Percentiles rank a stretch among this genome's conserved stretches.
Evolutionary conservation across 2,888 invertebrate genomes (phyloP).

Genomic region (Mythimna ferrago): DNA sequence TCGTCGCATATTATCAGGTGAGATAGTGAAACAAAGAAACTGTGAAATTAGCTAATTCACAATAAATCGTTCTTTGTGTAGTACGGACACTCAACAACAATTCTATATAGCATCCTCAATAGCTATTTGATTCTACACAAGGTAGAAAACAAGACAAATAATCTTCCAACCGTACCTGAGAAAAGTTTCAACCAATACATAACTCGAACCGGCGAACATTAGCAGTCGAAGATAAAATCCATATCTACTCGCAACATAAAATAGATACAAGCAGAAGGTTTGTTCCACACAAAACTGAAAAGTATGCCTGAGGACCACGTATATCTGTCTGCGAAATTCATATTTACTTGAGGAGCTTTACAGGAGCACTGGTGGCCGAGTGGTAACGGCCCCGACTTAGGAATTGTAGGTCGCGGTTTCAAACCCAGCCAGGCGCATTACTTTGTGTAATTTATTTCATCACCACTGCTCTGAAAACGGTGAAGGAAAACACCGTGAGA

Average conservation of each 20-base stretch:
- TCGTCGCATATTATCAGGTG: too few relatives aligned
- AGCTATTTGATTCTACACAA: conserved; percentile 12
- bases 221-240: conserved; percentile 57
- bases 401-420: too few relatives aligned
- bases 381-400: too few relatives aligned
- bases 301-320: too few relatives aligned
- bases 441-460: too few relatives aligned
- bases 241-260: conserved; percentile 14
- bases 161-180: conserved; percentile 45
- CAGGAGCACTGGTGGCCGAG: too few relatives aligned
- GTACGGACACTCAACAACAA: background rate
- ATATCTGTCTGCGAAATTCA: too few relatives aligned
- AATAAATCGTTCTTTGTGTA: background rate
- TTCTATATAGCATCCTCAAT: background rate
- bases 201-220: conserved; percentile 49
- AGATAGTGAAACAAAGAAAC: background rate
- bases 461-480: too few relatives aligned
- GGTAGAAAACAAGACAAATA: conserved; percentile 43
- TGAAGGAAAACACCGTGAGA: too few relatives aligned
- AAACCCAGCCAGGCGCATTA: too few relatives aligned
- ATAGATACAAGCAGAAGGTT: background rate
- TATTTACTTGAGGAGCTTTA: too few relatives aligned
- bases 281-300: background rate
- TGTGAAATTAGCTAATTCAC: background rate
- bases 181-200: conserved; percentile 39